Percentiles rank a stretch among this genome's conserved stretches.
Conservation (phyloP, 2,797 vertebrate species). For the Gallinago nigripennis region DNA sequence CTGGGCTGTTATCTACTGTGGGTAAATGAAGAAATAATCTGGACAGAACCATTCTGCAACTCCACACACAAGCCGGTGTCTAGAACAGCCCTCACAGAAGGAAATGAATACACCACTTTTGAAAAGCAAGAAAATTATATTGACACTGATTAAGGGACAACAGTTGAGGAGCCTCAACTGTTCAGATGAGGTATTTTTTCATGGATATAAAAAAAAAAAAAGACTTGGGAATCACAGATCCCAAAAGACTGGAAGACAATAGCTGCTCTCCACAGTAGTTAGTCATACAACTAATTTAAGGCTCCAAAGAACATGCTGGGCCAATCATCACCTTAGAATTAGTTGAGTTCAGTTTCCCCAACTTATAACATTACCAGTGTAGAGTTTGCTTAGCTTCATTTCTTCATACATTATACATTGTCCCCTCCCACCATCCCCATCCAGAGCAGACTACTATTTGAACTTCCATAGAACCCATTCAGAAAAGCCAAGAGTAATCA, state of each 20-base stretch:
- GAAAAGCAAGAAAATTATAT: not conserved
- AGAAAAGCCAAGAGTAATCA: not conserved
- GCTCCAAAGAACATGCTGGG: not conserved
- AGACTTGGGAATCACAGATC: not conserved
- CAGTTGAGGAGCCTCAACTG: not conserved
- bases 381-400: not conserved
- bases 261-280: not conserved
- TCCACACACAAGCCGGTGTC: not conserved
- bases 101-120: not conserved
- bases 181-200: not conserved
- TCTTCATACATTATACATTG: not conserved
- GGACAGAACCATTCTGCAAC: not conserved
- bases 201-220: not conserved
- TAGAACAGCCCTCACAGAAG: not conserved
- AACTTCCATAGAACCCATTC: not conserved
- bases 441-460: not conserved
- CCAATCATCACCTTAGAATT: not conserved
- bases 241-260: not conserved
- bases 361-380: not conserved
- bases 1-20: not conserved
- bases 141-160: not conserved
- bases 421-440: not conserved
- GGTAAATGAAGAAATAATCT: not conserved
- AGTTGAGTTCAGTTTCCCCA: not conserved
- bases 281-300: not conserved